Conservation (phyloP, 2,888 invertebrate species). For the Abrostola triplasia region DNA sequence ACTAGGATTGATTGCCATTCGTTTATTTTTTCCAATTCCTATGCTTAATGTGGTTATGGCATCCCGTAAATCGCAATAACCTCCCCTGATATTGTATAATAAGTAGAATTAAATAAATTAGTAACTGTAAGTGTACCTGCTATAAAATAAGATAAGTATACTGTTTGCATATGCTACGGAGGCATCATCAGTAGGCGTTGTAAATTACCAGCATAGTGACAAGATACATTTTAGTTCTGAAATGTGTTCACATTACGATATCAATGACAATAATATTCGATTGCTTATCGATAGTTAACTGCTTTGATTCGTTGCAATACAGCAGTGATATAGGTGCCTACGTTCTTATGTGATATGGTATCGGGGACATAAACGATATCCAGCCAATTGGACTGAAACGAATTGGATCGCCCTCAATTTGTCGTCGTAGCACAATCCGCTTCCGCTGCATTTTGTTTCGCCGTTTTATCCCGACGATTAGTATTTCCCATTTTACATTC, state of each 20-base stretch:
- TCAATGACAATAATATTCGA: conserved; percentile 58
- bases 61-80: too few relatives aligned
- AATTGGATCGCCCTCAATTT: conserved; percentile 87
- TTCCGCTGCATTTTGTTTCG: conserved; percentile 83
- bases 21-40: too few relatives aligned
- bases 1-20: too few relatives aligned
- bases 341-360: conserved; percentile 70
- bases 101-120: too few relatives aligned
- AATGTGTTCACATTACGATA: conserved; percentile 26
- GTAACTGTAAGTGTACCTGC: too few relatives aligned
- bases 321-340: conserved; percentile 64
- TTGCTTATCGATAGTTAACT: conserved; percentile 71
- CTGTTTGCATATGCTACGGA: too few relatives aligned
- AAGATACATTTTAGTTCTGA: conserved; percentile 14
- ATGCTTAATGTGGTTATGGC: too few relatives aligned
- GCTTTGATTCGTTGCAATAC: conserved; percentile 75
- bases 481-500: conserved; percentile 63
- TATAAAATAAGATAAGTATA: too few relatives aligned
- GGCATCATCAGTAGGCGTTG: too few relatives aligned
- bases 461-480: conserved; percentile 66
- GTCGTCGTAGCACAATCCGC: conserved; percentile 76
- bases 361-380: conserved; percentile 84
- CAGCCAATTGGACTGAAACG: conserved; percentile 87
- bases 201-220: conserved; percentile 12
- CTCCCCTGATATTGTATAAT: too few relatives aligned